Conservation (phyloP, 2,113 vertebrate genomes). For the Hippolais icterina region DNA sequence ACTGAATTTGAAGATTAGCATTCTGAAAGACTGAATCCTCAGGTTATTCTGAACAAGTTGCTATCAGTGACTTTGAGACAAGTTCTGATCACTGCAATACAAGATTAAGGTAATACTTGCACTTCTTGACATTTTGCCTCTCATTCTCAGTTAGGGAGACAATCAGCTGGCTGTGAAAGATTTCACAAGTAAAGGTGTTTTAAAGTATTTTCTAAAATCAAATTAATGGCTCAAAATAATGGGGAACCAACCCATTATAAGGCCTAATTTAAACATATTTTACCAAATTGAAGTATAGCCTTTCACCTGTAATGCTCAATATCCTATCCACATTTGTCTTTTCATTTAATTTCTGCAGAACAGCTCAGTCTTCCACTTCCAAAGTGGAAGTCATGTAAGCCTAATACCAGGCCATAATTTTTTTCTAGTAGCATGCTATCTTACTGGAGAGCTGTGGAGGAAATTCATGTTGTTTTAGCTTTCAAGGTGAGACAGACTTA, state of each 20-base stretch:
- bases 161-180: slow-evolving; percentile 56
- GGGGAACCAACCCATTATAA: slow-evolving; percentile 69
- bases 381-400: slow-evolving; percentile 19
- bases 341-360: slow-evolving; percentile 57
- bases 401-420: neutral
- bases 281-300: slow-evolving; percentile 73
- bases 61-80: slow-evolving; percentile 60
- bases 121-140: slow-evolving; percentile 75
- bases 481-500: neutral
- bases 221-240: slow-evolving; percentile 80
- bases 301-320: slow-evolving; percentile 70
- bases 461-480: neutral
- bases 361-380: neutral
- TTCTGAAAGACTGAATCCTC: slow-evolving; percentile 67
- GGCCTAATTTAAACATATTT: slow-evolving; percentile 78
- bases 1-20: slow-evolving; percentile 69
- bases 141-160: slow-evolving; percentile 67
- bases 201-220: slow-evolving; percentile 73
- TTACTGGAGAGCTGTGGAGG: neutral
- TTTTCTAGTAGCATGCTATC: neutral
- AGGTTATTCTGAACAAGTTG: slow-evolving; percentile 67
- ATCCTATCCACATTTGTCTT: slow-evolving; percentile 67
- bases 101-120: slow-evolving; percentile 73
- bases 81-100: slow-evolving; percentile 65
- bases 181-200: slow-evolving; percentile 66